Evolutionary conservation across 53 echinoderm and acorn worm genomes (phyloP).

Genomic region (Paelopatides confundens): DNA sequence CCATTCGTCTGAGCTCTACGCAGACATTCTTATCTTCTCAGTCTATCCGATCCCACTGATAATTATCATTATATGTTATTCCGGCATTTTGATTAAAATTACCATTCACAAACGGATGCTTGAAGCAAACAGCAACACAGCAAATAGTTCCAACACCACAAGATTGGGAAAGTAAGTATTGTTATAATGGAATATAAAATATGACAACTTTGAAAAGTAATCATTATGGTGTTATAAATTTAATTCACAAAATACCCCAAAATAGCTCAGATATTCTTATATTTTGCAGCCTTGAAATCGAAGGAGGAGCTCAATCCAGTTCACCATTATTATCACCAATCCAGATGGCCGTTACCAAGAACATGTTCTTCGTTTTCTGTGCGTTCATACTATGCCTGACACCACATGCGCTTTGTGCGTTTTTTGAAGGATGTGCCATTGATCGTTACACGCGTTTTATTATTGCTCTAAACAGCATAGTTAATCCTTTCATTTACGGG

Average conservation of each 20-base stretch:
- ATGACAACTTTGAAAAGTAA: no score
- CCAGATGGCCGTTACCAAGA: neutral
- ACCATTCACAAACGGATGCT: neutral
- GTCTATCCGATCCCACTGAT: neutral
- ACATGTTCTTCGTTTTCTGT: slow-evolving; percentile 8
- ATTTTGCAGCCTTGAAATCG: neutral
- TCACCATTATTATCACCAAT: neutral
- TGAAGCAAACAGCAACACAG: neutral
- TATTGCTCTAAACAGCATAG: neutral
- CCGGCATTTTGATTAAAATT: neutral
- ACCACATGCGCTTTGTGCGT: neutral
- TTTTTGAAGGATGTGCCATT: neutral
- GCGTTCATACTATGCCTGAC: neutral
- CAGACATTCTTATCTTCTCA: neutral
- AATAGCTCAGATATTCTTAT: neutral
- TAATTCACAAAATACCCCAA: neutral
- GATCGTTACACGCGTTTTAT: neutral
- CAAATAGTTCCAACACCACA: neutral
- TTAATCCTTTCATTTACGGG: slow-evolving; percentile 1
- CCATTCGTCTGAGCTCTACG: neutral
- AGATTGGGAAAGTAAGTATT: neutral
- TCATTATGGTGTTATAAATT: neutral
- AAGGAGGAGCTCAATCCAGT: neutral
- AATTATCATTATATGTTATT: neutral
- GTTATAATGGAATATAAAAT: neutral